Base-by-base conservation (phyloP, 1,140 invertebrate species). In the Maconellicoccus hirsutus region DNA sequence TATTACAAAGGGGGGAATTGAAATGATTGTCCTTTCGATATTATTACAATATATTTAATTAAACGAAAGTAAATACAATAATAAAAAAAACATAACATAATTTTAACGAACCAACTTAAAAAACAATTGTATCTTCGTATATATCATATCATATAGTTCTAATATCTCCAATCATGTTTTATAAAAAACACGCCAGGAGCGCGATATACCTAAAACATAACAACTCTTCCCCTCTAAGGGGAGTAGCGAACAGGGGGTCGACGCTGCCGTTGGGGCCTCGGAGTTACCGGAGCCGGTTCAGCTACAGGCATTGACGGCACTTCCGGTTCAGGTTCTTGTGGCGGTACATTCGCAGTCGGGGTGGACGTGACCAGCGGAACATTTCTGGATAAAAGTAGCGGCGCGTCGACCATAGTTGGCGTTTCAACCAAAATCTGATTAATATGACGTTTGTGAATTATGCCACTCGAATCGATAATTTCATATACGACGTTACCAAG, bases 161-260 rank as follows among this genome's bases (percentile, higher is more conserved):
- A n/a, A n/a, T n/a, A n/a, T n/a, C n/a, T n/a, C n/a, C n/a, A n/a
- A n/a, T n/a, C n/a, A n/a, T n/a, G n/a, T n/a, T n/a, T n/a, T n/a
- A n/a, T n/a, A n/a, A n/a, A n/a, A n/a, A n/a, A n/a, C n/a, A n/a
- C n/a, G n/a, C n/a, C n/a, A n/a, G 29, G 29, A 33, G 29, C 29
- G 29, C 29, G 3, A 12, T 33, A 33, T 33, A 33, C n/a, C n/a
- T n/a, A 33, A 52, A 52, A 8, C 42, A 52, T 19, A 16, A 52
- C 42, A 52, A 52, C 42, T 52, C 61, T 66, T 66, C 61, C 61
- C 61, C 61, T 22, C 61, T 66, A 66, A 25, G 61, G 61, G 21
- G 61, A 66, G 19, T 25, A 66, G 10, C 61, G 19, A 66, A 8
- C 1, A 10, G 61, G 61, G 2, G 21, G 61, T 16, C 61, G 61